Evolutionary conservation across 2,888 invertebrate species (phyloP).

Genomic region (Agrenia bidenticulata): DNA sequence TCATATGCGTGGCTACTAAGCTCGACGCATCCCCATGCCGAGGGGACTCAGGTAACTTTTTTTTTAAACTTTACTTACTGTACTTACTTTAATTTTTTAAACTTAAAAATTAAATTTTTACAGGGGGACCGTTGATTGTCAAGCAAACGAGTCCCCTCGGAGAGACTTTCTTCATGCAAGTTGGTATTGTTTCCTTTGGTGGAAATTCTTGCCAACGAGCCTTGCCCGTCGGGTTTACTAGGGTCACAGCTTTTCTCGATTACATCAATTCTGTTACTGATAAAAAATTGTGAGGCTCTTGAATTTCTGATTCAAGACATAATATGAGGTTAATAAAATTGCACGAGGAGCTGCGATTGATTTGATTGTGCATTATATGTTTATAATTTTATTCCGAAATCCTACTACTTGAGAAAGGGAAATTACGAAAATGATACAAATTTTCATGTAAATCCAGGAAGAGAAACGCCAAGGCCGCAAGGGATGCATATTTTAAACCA

Average conservation of each 20-base stretch:
- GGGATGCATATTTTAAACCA: too few species aligned
- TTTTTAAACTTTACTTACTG: too few species aligned
- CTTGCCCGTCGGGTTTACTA: slow-evolving; percentile 50
- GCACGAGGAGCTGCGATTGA: too few species aligned
- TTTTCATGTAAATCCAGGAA: too few species aligned
- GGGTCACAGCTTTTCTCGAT: slow-evolving; percentile 50
- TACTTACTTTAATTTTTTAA: neutral
- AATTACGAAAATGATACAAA: too few species aligned
- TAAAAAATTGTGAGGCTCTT: neutral
- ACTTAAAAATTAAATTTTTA: slow-evolving; percentile 33
- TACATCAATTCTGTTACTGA: slow-evolving; percentile 44
- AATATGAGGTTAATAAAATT: too few species aligned
- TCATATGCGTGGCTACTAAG: slow-evolving; percentile 47
- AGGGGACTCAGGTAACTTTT: slow-evolving; percentile 45
- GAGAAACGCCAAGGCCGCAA: too few species aligned
- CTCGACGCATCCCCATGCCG: slow-evolving; percentile 49
- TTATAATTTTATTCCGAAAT: too few species aligned
- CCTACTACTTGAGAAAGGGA: too few species aligned
- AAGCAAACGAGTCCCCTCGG: slow-evolving; percentile 38
- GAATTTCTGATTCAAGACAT: too few species aligned
- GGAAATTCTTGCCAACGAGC: slow-evolving; percentile 50
- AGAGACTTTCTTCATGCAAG: slow-evolving; percentile 45
- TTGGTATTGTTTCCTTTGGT: slow-evolving; percentile 52
- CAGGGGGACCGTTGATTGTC: slow-evolving; percentile 49
- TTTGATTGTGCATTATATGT: too few species aligned